phyloP scores from a whole-genome alignment of 2,113 vertebrate genomes.

The Antigone vipio region DNA sequence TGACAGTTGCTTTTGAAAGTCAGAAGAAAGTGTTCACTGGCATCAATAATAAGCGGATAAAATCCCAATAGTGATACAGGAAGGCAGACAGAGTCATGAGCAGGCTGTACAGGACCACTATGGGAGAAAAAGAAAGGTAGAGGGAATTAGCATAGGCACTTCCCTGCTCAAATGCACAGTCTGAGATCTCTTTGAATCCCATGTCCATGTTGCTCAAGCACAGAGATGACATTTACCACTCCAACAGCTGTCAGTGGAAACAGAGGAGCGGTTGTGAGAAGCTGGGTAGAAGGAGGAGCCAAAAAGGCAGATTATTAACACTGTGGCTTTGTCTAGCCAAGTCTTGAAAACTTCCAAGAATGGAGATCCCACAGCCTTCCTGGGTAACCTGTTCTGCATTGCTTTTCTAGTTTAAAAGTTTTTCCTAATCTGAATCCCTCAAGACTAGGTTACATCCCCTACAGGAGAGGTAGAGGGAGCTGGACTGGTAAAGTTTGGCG shows the following conservation, averaged over 20 bases:
- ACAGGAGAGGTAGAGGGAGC: neutral
- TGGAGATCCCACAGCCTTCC: neutral
- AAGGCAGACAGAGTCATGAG: neutral
- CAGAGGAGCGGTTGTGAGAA: neutral
- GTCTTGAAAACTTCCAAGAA: neutral
- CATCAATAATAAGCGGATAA: neutral
- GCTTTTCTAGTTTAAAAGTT: neutral
- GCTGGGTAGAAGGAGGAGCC: neutral
- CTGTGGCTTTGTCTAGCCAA: neutral
- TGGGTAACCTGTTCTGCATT: neutral
- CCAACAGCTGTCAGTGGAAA: neutral
- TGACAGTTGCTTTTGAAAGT: neutral
- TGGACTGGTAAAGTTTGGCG: neutral
- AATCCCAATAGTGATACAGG: neutral
- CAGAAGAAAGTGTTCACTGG: neutral
- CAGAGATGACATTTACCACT: neutral
- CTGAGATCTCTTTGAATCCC: neutral
- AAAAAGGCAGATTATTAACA: neutral
- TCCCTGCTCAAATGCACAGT: neutral
- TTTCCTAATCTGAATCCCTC: neutral
- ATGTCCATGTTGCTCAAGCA: neutral
- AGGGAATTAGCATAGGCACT: neutral
- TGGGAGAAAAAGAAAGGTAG: neutral
- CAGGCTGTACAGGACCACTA: neutral
- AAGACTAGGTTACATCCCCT: neutral